These are phyloP conservation scores for Atethmia centrago DNA, from an alignment of 2,888 invertebrate genomes.

Conservation along the genomic window DNA sequence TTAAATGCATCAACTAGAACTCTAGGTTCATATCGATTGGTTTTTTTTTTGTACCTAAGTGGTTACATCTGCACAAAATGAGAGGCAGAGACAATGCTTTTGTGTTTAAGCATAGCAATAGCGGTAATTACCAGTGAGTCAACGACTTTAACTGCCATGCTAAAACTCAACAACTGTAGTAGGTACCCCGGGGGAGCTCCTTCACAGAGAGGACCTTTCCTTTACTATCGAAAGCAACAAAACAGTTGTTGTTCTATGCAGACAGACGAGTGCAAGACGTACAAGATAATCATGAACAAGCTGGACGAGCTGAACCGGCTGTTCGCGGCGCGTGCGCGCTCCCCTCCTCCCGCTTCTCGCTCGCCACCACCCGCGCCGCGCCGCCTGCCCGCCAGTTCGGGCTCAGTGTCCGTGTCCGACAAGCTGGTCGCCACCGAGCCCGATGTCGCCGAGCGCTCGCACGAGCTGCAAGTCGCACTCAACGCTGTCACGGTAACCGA, in stretches of 20 bases:
- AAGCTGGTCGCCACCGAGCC: conserved; percentile 80
- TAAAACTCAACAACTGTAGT: background rate
- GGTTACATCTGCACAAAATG: too few species aligned
- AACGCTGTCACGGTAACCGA: conserved; percentile 43
- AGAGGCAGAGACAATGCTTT: too few species aligned
- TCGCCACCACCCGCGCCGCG: conserved; percentile 50
- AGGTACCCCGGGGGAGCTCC: background rate
- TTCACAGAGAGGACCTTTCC: too few species aligned
- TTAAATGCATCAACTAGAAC: background rate
- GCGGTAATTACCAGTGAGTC: too few species aligned
- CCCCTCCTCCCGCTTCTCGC: conserved; percentile 57
- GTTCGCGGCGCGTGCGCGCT: conserved; percentile 69
- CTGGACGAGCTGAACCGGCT: conserved; percentile 82
- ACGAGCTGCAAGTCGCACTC: conserved; percentile 19
- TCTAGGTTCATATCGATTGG: background rate
- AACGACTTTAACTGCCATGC: too few species aligned
- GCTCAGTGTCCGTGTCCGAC: conserved; percentile 78
- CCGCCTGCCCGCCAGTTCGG: conserved; percentile 51
- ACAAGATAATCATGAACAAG: conserved; percentile 86
- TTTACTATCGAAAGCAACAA: conserved; percentile 11
- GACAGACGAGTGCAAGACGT: conserved; percentile 83
- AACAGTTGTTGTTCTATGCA: conserved; percentile 53
- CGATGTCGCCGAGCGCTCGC: conserved; percentile 21
- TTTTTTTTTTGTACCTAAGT: background rate
- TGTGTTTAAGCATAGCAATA: too few species aligned